These are phyloP conservation scores for Oncorhynchus mykiss DNA, from an alignment of 2,113 vertebrate genomes.

Conservation along the genomic window DNA sequence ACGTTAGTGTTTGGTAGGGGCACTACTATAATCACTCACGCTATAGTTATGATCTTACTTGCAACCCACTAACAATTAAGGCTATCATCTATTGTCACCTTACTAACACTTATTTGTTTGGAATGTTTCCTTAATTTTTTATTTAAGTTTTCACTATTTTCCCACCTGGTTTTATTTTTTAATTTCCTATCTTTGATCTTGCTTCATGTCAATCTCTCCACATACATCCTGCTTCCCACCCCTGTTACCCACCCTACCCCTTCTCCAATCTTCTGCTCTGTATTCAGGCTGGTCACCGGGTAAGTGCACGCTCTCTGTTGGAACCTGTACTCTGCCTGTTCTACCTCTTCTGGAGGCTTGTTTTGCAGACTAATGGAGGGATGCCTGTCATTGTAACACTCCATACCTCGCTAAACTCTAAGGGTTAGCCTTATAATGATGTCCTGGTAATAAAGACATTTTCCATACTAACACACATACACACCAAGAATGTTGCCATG, in stretches of 20 bases:
- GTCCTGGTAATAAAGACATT: no score
- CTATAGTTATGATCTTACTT: no score
- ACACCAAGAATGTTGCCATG: background rate
- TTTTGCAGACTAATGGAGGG: slow-evolving; percentile 46
- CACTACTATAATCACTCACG: no score
- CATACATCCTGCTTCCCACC: slow-evolving; percentile 52
- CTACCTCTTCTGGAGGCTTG: slow-evolving; percentile 54
- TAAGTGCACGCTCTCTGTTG: slow-evolving; percentile 81
- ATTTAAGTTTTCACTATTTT: slow-evolving; percentile 74
- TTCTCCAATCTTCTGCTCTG: slow-evolving; percentile 87
- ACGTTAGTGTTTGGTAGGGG: no score
- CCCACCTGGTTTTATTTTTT: slow-evolving; percentile 57
- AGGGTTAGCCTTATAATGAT: no score
- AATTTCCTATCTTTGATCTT: slow-evolving; percentile 81
- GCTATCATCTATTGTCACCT: slow-evolving; percentile 34
- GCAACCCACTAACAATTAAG: slow-evolving; percentile 38
- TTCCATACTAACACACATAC: background rate
- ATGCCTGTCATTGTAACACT: slow-evolving; percentile 33
- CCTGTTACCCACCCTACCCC: slow-evolving; percentile 56
- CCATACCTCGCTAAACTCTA: background rate
- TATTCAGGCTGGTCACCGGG: slow-evolving; percentile 97
- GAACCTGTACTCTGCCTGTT: slow-evolving; percentile 62
- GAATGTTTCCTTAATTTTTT: slow-evolving; percentile 52
- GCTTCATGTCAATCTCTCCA: slow-evolving; percentile 77
- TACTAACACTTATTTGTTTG: slow-evolving; percentile 34